A percentile compares a stretch with the other conserved stretches of the same genome.
These are phyloP conservation scores for Rhynchopsitta pachyrhyncha DNA, from an alignment of 2,113 vertebrate species.

Conservation along the genomic window DNA sequence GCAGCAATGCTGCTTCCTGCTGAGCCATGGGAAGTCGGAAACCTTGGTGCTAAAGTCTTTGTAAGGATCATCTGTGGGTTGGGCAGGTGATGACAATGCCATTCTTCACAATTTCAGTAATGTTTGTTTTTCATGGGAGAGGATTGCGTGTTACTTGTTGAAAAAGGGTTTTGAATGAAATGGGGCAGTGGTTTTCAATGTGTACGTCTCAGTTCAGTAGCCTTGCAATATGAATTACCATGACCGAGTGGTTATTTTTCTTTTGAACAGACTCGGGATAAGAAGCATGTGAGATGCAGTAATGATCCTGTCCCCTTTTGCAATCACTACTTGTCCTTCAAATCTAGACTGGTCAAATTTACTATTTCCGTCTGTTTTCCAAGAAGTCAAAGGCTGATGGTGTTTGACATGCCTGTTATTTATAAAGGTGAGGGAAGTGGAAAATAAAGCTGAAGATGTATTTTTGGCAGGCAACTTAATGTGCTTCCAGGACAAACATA, in stretches of 20 bases:
- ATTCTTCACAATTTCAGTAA: not conserved
- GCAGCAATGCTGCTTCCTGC: not conserved
- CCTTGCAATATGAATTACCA: not conserved
- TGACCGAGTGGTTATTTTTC: not conserved
- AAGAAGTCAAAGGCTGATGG: not conserved
- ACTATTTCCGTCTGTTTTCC: not conserved
- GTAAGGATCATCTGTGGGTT: not conserved
- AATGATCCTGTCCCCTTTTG: not conserved
- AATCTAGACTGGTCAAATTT: not conserved
- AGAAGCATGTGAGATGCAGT: not conserved
- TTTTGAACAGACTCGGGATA: not conserved
- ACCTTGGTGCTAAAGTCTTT: not conserved
- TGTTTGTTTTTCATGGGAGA: not conserved
- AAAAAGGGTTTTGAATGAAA: not conserved
- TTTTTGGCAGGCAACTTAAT: not conserved
- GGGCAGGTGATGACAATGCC: not conserved
- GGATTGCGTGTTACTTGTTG: not conserved
- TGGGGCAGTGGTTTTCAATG: not conserved
- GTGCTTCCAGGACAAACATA: not conserved
- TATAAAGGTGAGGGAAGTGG: not conserved
- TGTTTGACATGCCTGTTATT: not conserved
- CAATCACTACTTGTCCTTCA: not conserved
- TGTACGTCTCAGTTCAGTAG: not conserved
- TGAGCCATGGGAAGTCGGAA: not conserved
- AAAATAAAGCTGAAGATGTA: conserved; percentile 16